These are phyloP conservation scores for Uropsilus gracilis DNA, from an alignment of 2,113 vertebrate genomes.

Conservation along the genomic window DNA sequence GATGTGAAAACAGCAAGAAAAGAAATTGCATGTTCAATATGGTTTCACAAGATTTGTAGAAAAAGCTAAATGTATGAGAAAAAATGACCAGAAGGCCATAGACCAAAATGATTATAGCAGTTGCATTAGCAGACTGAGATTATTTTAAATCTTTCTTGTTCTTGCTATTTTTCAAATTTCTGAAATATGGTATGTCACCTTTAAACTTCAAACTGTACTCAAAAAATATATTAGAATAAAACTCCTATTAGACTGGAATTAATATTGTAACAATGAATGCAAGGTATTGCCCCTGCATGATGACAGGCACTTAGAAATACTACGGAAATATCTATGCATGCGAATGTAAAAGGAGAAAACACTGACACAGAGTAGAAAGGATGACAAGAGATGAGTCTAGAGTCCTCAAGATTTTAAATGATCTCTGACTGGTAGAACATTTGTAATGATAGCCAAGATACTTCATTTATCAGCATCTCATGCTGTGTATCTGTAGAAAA, in stretches of 20 bases:
- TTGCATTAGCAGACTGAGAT: conserved; percentile 29
- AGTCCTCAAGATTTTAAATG: background rate
- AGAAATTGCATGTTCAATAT: background rate
- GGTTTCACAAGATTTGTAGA: conserved; percentile 33
- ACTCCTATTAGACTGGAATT: conserved; percentile 10
- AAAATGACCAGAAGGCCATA: conserved; percentile 55
- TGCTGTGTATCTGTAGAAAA: background rate
- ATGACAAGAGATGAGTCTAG: background rate
- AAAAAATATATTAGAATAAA: conserved; percentile 26
- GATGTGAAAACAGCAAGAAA: conserved; percentile 55
- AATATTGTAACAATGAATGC: background rate
- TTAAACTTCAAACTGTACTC: conserved; percentile 35
- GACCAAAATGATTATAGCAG: conserved; percentile 52
- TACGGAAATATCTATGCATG: background rate
- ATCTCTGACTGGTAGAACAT: background rate
- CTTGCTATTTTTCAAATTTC: conserved; percentile 31
- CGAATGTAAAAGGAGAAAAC: background rate
- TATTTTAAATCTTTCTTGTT: conserved; percentile 42
- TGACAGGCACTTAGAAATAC: background rate
- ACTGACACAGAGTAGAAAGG: background rate
- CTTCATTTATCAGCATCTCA: background rate
- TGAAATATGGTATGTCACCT: conserved; percentile 25
- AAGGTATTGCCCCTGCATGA: background rate
- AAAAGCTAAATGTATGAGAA: background rate
- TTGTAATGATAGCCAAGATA: background rate